phyloP scores from a whole-genome alignment of 2,113 vertebrate species.

The Dasyurus viverrinus region DNA sequence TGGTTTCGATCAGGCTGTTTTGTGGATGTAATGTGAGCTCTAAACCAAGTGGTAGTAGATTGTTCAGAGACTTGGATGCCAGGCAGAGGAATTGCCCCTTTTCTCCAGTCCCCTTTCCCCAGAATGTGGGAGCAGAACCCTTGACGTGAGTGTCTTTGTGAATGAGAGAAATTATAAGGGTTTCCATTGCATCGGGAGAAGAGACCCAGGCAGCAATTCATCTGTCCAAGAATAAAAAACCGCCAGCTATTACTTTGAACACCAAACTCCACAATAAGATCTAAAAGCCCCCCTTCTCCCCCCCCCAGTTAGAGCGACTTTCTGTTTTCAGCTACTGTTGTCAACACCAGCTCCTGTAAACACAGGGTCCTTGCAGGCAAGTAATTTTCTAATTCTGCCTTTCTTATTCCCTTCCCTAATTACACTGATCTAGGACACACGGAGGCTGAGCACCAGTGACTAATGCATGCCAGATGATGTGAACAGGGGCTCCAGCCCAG shows the following conservation, averaged over 20 bases:
- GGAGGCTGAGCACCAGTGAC: constrained; percentile 59
- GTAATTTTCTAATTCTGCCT: constrained; percentile 63
- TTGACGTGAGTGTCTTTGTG: neutral
- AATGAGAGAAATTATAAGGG: constrained; percentile 19
- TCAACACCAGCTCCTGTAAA: constrained; percentile 56
- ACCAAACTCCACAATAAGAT: constrained; percentile 48
- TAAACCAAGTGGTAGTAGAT: neutral
- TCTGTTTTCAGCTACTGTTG: constrained; percentile 57
- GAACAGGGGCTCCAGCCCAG: constrained; percentile 56
- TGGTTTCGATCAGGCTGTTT: neutral
- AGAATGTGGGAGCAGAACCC: neutral
- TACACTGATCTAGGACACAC: constrained; percentile 51
- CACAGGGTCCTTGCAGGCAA: constrained; percentile 54
- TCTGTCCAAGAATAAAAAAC: constrained; percentile 38
- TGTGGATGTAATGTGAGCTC: neutral
- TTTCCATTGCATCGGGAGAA: neutral
- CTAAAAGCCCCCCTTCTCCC: constrained; percentile 35
- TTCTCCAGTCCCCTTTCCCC: neutral
- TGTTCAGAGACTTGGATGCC: neutral
- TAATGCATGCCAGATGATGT: constrained; percentile 66
- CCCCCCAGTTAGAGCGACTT: constrained; percentile 42
- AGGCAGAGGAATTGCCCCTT: neutral
- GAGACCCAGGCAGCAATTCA: constrained; percentile 2
- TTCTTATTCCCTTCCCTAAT: constrained; percentile 66
- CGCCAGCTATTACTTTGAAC: constrained; percentile 40